Evolutionary conservation across 2,113 vertebrate genomes (phyloP).

Genomic region (Ageneiosus marmoratus): DNA sequence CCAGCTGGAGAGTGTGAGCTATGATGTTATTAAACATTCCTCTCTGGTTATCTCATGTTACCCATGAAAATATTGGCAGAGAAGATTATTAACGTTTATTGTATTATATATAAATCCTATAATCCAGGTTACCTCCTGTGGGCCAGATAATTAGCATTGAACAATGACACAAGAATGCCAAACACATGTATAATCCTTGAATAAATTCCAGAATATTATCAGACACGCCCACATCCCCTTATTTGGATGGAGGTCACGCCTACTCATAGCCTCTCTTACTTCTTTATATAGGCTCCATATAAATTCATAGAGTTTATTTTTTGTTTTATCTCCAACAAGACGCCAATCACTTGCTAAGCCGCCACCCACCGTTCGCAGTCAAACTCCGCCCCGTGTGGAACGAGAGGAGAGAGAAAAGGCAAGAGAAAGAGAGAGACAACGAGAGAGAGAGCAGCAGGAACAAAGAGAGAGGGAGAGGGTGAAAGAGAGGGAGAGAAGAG

Average conservation of each 20-base stretch:
- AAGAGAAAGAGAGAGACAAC: slow-evolving; percentile 32
- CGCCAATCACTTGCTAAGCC: slow-evolving; percentile 57
- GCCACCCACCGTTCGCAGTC: slow-evolving; percentile 42
- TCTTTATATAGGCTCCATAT: not conserved
- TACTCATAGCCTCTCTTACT: not conserved
- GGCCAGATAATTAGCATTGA: not conserved
- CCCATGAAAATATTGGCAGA: not conserved
- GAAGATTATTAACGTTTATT: not conserved
- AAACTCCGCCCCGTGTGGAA: slow-evolving; percentile 56
- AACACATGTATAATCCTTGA: not conserved
- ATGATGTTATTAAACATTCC: not conserved
- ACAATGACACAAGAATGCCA: not conserved
- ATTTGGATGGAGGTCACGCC: not conserved
- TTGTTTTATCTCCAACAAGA: slow-evolving; percentile 34
- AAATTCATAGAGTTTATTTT: not conserved
- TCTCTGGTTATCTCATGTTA: not conserved
- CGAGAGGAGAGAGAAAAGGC: slow-evolving; percentile 31
- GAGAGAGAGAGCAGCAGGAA: slow-evolving; percentile 33
- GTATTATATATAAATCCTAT: no score
- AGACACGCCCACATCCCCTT: not conserved
- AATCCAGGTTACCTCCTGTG: not conserved
- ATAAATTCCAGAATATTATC: not conserved
- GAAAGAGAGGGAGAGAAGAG: slow-evolving; percentile 29
- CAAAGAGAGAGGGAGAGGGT: slow-evolving; percentile 40
- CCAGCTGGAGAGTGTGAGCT: no score